These are phyloP conservation scores for Urosaurus nigricauda DNA, from an alignment of 2,797 vertebrate genomes.

Conservation along the genomic window DNA sequence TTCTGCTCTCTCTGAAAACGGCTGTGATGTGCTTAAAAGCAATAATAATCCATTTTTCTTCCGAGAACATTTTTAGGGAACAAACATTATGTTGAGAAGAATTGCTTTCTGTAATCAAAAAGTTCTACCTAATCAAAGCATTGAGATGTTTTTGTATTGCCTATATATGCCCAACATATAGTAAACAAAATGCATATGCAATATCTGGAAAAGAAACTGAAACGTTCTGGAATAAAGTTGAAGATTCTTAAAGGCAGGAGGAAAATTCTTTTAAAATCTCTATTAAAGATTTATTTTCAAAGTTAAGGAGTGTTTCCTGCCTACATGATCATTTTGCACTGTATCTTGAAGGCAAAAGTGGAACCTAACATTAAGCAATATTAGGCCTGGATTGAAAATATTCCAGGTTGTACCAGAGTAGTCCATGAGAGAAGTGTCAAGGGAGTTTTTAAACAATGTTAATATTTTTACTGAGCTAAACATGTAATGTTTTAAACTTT, in stretches of 20 bases:
- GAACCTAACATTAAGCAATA: no score
- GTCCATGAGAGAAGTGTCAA: no score
- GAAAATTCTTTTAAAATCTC: background rate
- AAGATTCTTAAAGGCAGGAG: background rate
- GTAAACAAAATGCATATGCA: background rate
- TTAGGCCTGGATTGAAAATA: no score
- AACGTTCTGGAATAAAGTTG: background rate
- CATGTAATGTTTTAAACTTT: no score
- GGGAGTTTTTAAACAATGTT: no score
- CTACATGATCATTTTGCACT: background rate
- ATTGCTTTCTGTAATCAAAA: conserved; percentile 43
- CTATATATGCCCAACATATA: background rate
- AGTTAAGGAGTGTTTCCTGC: background rate
- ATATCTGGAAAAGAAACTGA: background rate
- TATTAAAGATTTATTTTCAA: background rate
- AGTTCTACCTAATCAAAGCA: conserved; percentile 49
- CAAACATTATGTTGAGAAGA: background rate
- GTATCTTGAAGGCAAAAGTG: no score
- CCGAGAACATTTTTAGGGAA: conserved; percentile 7
- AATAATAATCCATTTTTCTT: conserved; percentile 21
- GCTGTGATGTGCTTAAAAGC: conserved; percentile 14
- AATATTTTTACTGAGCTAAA: no score
- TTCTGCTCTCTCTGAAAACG: conserved; percentile 44
- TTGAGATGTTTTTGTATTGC: background rate
- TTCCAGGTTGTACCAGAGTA: no score